Evolutionary conservation across 1,140 invertebrate genomes (phyloP).

Genomic region (Eriosoma lanigerum): DNA sequence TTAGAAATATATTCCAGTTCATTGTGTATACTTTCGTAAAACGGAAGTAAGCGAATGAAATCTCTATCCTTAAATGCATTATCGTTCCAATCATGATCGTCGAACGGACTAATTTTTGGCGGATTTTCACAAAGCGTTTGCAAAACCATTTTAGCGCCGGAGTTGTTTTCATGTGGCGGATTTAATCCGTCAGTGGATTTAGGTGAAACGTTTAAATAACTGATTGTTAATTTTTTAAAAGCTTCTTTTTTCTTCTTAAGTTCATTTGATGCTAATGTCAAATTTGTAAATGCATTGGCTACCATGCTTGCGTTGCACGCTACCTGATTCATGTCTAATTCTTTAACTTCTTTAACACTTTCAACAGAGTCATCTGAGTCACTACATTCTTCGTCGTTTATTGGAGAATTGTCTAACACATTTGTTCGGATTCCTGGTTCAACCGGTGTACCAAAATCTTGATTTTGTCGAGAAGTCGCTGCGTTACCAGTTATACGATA

Average conservation of each 20-base stretch:
- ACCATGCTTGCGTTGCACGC: background rate
- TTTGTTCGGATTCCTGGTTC: constrained; percentile 11
- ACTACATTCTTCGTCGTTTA: background rate
- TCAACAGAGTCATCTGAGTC: background rate
- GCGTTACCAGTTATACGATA: constrained; percentile 8
- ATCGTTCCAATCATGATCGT: background rate
- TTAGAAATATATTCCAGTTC: constrained; percentile 23
- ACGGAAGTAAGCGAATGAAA: constrained; percentile 20
- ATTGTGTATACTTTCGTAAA: constrained; percentile 21
- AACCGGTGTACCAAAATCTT: background rate
- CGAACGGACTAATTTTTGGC: background rate
- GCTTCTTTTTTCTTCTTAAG: background rate
- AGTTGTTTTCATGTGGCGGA: background rate
- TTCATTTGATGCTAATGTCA: background rate
- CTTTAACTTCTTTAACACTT: background rate
- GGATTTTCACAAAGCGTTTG: background rate
- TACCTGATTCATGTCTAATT: background rate
- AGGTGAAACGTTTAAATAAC: background rate
- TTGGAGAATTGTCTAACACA: background rate
- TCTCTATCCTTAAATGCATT: constrained; percentile 23
- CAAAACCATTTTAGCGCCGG: background rate
- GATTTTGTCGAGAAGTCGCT: background rate
- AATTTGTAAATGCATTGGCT: constrained; percentile 13
- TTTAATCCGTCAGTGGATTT: background rate
- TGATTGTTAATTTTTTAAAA: constrained; percentile 3